Percentiles rank a stretch among this genome's conserved stretches.
These are phyloP conservation scores for Rhinolophus ferrumequinum DNA, from an alignment of 2,113 vertebrate species.

Conservation along the genomic window DNA sequence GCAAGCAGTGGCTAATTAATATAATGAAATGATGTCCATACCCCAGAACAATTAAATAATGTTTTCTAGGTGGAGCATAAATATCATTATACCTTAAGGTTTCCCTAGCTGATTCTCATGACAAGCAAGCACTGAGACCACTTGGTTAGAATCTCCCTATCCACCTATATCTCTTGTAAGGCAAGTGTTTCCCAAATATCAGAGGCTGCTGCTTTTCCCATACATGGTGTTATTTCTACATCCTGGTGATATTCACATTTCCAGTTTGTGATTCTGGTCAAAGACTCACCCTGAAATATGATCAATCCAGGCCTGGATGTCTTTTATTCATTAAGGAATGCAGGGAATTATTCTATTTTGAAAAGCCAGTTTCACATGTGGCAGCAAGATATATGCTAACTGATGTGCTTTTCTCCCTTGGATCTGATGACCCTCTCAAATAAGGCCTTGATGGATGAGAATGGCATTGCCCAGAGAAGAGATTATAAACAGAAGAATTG, in stretches of 20 bases:
- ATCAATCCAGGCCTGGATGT: neutral
- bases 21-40: neutral
- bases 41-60: neutral
- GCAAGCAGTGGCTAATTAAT: neutral
- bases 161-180: neutral
- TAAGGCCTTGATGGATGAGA: neutral
- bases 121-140: neutral
- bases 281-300: neutral
- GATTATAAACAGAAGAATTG: neutral
- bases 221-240: too few relatives aligned
- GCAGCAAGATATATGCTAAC: neutral
- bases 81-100: too few relatives aligned
- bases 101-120: neutral
- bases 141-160: neutral
- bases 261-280: neutral
- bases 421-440: neutral
- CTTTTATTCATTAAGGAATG: neutral
- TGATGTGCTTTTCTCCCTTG: neutral
- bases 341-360: neutral
- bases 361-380: neutral
- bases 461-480: neutral
- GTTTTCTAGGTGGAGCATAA: neutral
- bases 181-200: neutral
- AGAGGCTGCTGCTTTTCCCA: neutral
- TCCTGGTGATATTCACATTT: neutral